Percentiles rank a stretch among this genome's conserved stretches.
These are phyloP conservation scores for Cichlasoma orientale DNA, from an alignment of 2,797 vertebrate genomes.

Conservation along the genomic window DNA sequence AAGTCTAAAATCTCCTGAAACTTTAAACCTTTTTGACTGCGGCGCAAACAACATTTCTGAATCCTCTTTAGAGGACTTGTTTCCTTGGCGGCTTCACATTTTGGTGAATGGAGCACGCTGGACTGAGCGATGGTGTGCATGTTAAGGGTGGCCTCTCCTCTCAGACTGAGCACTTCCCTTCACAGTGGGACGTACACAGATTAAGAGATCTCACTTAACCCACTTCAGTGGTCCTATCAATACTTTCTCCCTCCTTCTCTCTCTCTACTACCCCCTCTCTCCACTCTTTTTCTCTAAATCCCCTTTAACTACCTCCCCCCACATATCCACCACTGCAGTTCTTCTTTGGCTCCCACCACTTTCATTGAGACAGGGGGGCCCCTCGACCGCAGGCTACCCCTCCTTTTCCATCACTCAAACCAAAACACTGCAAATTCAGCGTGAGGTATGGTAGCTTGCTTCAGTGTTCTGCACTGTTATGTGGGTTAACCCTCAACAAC, in stretches of 20 bases:
- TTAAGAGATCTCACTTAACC: slow-evolving; percentile 80
- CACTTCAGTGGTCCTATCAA: slow-evolving; percentile 64
- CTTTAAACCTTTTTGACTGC: slow-evolving; percentile 16
- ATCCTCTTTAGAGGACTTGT: slow-evolving; percentile 45
- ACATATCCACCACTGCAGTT: slow-evolving; percentile 35
- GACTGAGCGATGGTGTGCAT: slow-evolving; percentile 6
- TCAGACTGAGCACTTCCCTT: slow-evolving; percentile 66
- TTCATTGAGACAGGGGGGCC: slow-evolving; percentile 69
- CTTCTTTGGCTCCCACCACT: slow-evolving; percentile 45
- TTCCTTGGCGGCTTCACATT: slow-evolving; percentile 25
- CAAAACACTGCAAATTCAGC: slow-evolving; percentile 54
- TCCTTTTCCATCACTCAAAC: slow-evolving; percentile 34
- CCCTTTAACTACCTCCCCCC: background rate
- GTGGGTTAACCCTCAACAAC: slow-evolving; percentile 39
- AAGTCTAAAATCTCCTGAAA: slow-evolving; percentile 9
- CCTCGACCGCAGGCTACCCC: slow-evolving; percentile 33
- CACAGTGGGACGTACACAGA: slow-evolving; percentile 72
- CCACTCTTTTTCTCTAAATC: slow-evolving; percentile 25
- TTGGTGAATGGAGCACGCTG: slow-evolving; percentile 37
- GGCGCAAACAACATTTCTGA: slow-evolving; percentile 28
- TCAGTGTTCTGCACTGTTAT: slow-evolving; percentile 32
- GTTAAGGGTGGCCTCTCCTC: slow-evolving; percentile 36
- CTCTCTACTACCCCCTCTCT: background rate
- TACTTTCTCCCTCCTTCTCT: slow-evolving; percentile 56
- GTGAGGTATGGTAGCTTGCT: slow-evolving; percentile 4